Evolutionary conservation across 2,113 vertebrate genomes (phyloP).

Genomic region (Osmerus mordax): DNA sequence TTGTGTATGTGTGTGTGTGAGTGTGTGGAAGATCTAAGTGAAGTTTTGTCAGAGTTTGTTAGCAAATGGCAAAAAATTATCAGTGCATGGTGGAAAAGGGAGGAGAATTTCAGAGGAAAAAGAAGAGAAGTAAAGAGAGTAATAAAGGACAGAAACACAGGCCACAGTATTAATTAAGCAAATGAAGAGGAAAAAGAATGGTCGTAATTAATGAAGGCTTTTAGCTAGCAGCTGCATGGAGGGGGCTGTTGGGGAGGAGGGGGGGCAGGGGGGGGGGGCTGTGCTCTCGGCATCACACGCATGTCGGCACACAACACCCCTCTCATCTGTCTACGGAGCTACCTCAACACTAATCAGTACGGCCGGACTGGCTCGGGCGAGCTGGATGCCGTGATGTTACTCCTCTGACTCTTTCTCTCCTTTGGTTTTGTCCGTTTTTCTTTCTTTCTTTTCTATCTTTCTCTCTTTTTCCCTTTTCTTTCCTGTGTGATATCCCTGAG

Average conservation of each 20-base stretch:
- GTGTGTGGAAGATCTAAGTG: not conserved
- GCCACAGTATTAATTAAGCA: constrained; percentile 72
- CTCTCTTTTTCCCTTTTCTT: constrained; percentile 10
- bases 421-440: constrained; percentile 28
- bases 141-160: constrained; percentile 59
- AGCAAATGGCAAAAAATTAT: constrained; percentile 1
- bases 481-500: constrained; percentile 56
- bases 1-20: not conserved
- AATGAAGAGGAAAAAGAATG: constrained; percentile 69
- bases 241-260: constrained; percentile 2
- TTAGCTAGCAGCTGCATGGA: constrained; percentile 68
- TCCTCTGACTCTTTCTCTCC: constrained; percentile 31
- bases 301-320: constrained; percentile 59
- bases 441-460: constrained; percentile 42
- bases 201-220: constrained; percentile 68
- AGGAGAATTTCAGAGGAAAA: constrained; percentile 57
- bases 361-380: constrained; percentile 39
- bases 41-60: not conserved
- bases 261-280: constrained; percentile 12
- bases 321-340: constrained; percentile 60
- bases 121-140: constrained; percentile 38
- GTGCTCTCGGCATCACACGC: constrained; percentile 60
- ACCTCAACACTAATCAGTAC: constrained; percentile 56
- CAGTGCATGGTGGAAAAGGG: constrained; percentile 41
- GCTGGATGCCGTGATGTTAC: constrained; percentile 44